These are phyloP conservation scores for Montipora capitata DNA, from an alignment of 92 coral and sea anemone genomes.

Conservation along the genomic window DNA sequence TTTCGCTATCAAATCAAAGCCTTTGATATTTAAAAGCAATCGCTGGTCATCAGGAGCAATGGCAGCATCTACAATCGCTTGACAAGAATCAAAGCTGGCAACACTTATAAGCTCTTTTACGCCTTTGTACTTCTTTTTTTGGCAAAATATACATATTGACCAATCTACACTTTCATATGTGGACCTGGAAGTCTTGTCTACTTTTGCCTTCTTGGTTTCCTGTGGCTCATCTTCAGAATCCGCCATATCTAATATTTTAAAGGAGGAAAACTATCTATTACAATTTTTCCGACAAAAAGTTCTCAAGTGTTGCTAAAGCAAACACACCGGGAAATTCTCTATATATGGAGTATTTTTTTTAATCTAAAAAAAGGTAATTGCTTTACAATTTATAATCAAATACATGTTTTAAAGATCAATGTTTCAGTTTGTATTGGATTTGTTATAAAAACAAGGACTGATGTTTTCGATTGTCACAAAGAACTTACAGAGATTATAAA, in stretches of 20 bases:
- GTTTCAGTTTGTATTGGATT: background rate
- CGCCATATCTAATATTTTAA: background rate
- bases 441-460: background rate
- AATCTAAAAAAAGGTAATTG: background rate
- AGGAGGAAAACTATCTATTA: background rate
- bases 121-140: constrained; percentile 20
- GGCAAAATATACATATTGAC: constrained; percentile 22
- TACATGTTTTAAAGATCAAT: constrained; percentile 1
- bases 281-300: background rate
- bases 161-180: constrained; percentile 18
- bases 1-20: too few species aligned
- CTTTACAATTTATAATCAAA: background rate
- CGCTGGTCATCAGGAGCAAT: too few species aligned
- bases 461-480: background rate
- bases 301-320: background rate
- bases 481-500: background rate
- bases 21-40: too few species aligned
- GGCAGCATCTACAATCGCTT: too few species aligned
- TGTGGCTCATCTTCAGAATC: constrained; percentile 7
- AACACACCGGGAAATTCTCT: background rate
- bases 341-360: background rate
- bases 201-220: background rate
- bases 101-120: background rate
- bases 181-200: constrained; percentile 37
- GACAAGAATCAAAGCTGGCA: too few species aligned